A percentile compares a stretch with the other conserved stretches of the same genome.
Conservation (phyloP, 1,140 invertebrate species). For the Daktulosphaira vitifoliae region DNA sequence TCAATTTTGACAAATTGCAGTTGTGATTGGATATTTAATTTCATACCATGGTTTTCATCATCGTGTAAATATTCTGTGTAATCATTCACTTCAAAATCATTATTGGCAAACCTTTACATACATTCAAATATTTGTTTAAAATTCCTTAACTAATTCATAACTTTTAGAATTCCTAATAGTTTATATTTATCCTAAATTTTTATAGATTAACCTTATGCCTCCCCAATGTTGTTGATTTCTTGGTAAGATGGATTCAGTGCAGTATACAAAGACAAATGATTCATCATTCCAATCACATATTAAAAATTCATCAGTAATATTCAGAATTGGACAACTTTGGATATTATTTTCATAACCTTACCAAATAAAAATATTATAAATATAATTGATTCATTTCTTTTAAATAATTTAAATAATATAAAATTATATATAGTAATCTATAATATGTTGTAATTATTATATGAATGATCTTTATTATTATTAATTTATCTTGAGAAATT, state of each 20-base stretch:
- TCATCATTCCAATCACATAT: constrained; percentile 69
- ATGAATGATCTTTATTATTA: too few relatives aligned
- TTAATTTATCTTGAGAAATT: too few relatives aligned
- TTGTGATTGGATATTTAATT: constrained; percentile 59
- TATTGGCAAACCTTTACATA: constrained; percentile 64
- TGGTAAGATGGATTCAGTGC: constrained; percentile 67
- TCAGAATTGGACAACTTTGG: constrained; percentile 65
- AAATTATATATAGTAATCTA: too few relatives aligned
- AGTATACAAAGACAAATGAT: constrained; percentile 88
- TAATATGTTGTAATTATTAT: too few relatives aligned
- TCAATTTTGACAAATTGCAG: constrained; percentile 78
- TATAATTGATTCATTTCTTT: too few relatives aligned
- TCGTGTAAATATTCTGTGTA: constrained; percentile 76
- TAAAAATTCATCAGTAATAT: constrained; percentile 23
- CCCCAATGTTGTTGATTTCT: constrained; percentile 81
- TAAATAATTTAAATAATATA: too few relatives aligned
- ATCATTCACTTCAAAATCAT: constrained; percentile 77
- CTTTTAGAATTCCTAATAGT: too few relatives aligned
- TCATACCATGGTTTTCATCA: constrained; percentile 61
- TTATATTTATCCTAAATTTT: too few relatives aligned
- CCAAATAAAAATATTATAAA: constrained; percentile 35
- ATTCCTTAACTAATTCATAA: too few relatives aligned
- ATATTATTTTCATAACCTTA: constrained; percentile 73
- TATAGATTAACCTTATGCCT: constrained; percentile 55
- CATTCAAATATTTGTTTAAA: background rate